Percentiles rank a stretch among this genome's conserved stretches.
phyloP scores from a whole-genome alignment of 2,797 vertebrate genomes.

The Poeciliopsis infans region DNA sequence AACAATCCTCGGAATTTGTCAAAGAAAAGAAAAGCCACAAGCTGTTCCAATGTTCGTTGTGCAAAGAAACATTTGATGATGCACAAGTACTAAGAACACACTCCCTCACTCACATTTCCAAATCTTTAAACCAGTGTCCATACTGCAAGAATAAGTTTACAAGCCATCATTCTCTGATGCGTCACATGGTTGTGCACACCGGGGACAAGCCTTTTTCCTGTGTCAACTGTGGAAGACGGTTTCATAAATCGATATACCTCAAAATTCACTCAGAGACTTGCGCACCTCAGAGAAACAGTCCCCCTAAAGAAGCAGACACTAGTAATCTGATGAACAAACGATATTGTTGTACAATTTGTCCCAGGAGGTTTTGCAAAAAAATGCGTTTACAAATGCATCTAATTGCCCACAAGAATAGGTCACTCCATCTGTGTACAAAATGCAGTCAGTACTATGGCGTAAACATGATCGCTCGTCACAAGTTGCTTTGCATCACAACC shows the following conservation, averaged over 20 bases:
- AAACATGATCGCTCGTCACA: slow-evolving; percentile 68
- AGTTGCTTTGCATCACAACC: slow-evolving; percentile 46
- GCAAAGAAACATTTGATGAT: slow-evolving; percentile 71
- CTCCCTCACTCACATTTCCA: slow-evolving; percentile 74
- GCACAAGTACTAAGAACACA: slow-evolving; percentile 71
- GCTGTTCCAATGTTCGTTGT: slow-evolving; percentile 70
- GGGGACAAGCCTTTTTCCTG: slow-evolving; percentile 77
- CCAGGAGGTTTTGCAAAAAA: slow-evolving; percentile 64
- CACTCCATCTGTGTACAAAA: slow-evolving; percentile 64
- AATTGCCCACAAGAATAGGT: slow-evolving; percentile 66
- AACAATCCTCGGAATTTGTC: slow-evolving; percentile 23
- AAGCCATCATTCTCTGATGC: slow-evolving; percentile 66
- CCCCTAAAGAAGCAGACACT: not conserved
- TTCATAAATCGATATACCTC: slow-evolving; percentile 63
- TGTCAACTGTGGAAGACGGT: slow-evolving; percentile 72
- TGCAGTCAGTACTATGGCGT: slow-evolving; percentile 76
- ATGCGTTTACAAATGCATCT: slow-evolving; percentile 66
- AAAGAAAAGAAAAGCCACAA: slow-evolving; percentile 34
- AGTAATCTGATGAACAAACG: slow-evolving; percentile 1
- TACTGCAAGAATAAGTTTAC: slow-evolving; percentile 72
- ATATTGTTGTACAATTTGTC: slow-evolving; percentile 71
- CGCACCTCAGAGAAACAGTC: slow-evolving; percentile 53
- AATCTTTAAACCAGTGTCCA: slow-evolving; percentile 70
- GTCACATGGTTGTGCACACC: slow-evolving; percentile 78
- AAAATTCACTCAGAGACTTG: slow-evolving; percentile 72